Conservation (phyloP, 2,113 vertebrate species). For the Clinocottus analis region DNA sequence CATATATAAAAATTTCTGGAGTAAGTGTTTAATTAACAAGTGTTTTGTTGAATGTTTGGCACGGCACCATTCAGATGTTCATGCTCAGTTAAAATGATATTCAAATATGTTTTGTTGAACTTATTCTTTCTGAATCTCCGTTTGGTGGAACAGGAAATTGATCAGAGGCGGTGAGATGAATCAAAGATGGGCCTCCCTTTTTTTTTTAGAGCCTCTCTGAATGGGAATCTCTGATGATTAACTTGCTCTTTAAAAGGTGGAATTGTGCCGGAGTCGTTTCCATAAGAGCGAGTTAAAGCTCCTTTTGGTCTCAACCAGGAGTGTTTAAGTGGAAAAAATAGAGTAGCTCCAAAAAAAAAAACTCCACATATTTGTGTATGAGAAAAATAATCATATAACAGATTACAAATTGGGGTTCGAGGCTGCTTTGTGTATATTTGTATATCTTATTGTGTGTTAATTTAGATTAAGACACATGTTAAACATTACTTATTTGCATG, state of each 20-base stretch:
- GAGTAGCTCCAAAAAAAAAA: neutral
- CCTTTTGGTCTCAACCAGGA: too few species aligned
- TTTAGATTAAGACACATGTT: neutral
- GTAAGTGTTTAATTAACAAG: neutral
- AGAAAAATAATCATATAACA: neutral
- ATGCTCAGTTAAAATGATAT: neutral
- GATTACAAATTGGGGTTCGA: neutral
- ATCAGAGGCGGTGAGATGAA: too few species aligned
- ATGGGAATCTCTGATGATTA: too few species aligned
- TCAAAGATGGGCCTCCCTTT: too few species aligned
- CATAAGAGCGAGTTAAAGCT: neutral
- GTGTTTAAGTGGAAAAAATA: too few species aligned
- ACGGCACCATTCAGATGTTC: neutral
- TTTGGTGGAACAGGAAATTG: too few species aligned
- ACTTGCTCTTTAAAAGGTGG: neutral
- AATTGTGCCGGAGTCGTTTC: neutral
- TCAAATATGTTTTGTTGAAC: neutral
- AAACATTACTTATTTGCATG: neutral
- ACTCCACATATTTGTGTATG: neutral
- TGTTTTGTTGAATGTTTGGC: neutral
- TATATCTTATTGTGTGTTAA: neutral
- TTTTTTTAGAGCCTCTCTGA: too few species aligned
- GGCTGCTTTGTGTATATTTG: too few species aligned
- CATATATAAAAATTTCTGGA: neutral
- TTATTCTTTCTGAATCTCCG: neutral